Evolutionary conservation across 1,140 invertebrate genomes (phyloP), one percentile per base, ranked within the genome.

Genomic region (Drosophila setifemur): DNA sequence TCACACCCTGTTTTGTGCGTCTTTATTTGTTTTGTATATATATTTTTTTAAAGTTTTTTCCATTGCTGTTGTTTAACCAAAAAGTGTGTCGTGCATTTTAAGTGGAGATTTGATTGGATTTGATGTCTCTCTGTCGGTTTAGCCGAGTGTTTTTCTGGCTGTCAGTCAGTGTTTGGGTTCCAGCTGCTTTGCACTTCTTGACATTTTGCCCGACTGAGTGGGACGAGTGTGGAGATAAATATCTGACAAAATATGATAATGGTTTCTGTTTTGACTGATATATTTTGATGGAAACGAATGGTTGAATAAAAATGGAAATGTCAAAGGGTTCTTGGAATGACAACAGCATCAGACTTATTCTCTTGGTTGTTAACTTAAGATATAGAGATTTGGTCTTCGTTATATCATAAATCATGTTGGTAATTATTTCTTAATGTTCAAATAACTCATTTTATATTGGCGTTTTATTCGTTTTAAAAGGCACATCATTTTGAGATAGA

Each of bases 21-120:
- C 16, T 12, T 8, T 18, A 14, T 35, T 35, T 35, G 11, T 35
- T 31, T 31, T 31, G n/a, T n/a, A n/a, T n/a, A n/a, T n/a, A n/a
- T n/a, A 5, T 42, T 12, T 42, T 4, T 11, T 14, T 21, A n/a
- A n/a, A n/a, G n/a, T n/a, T n/a, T n/a, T 42, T 21, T 4, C 5
- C 4, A 4, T 3, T 14, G 45, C 11, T 11, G 43, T 26, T 47
- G 66, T 48, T 42, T 49, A 54, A 60, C 58, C 54, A 73, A 67
- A 53, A 57, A 73, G 72, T 85, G 74, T 85, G 79, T 78, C 74
- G 75, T 44, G 81, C 75, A 85, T 85, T 81, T 86, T 64, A 85
- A 85, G 75, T 79, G 43, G 71, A 52, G 49, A 35, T 77, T 72
- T 74, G 53, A 57, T 81, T 81, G 48, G 52, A 33, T 67, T 68